Base-by-base conservation (phyloP, 1,140 invertebrate genomes). In the Drosophila sucinea region DNA sequence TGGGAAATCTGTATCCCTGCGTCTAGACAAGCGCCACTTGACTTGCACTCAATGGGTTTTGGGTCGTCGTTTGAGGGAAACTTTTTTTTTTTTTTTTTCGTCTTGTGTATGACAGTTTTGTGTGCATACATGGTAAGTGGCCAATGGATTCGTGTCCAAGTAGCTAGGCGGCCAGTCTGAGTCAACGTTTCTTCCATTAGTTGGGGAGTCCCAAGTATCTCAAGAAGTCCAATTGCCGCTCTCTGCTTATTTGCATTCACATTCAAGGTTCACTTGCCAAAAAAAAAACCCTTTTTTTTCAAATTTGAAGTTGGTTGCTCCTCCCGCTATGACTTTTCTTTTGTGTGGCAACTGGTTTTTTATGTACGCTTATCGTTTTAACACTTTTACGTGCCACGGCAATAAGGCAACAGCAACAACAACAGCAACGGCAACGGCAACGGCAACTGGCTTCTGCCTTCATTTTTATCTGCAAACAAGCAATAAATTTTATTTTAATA, bases 401-500 rank as follows among this genome's bases (percentile, higher is more conserved):
- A 41, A 51, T 32, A 63, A 4, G 10, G 35, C 30, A 30, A 4
- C 30, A 4, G 30, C 30, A 30, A 30, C 30, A 30, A 71, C 40
- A 11, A 17, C 40, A 11, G 40, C 40, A 41, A 41, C 33, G 7
- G 10, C 70, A 66, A 55, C 27, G 35, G 69, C 67, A 58, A 55
- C 60, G 40, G 33, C 69, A 62, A 38, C 64, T 58, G 29, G 72
- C 63, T 56, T 70, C 77, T 75, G 82, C 76, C 70, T 85, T 87
- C 83, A 79, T 86, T 87, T 86, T 87, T 86, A 87, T 87, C 83
- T 77, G 79, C 69, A 79, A 87, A 86, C 83, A 86, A 86, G 83
- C 79, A 87, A 87, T 87, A 86, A 87, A 86, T 86, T 86, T 87
- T 73, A 86, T 86, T 86, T 86, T 87, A 87, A 86, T 86, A 87